These are phyloP conservation scores for Dermolepida albohirtum DNA, from an alignment of 2,888 invertebrate species.

Conservation along the genomic window DNA sequence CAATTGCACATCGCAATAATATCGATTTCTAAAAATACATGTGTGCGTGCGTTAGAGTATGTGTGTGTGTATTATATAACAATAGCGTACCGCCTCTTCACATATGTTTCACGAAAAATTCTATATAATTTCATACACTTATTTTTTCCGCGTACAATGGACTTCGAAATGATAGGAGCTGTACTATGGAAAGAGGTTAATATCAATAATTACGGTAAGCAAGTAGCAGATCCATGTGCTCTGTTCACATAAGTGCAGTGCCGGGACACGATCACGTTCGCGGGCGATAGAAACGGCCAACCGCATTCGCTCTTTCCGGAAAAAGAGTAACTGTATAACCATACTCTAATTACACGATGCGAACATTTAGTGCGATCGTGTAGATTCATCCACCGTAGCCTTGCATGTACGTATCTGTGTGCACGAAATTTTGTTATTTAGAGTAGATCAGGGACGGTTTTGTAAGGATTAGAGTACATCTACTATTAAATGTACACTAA, in stretches of 20 bases:
- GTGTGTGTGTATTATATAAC: conserved; percentile 44
- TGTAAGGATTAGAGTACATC: too few relatives aligned
- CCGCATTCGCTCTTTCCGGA: conserved; percentile 51
- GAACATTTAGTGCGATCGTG: conserved; percentile 30
- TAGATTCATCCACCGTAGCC: conserved; percentile 16
- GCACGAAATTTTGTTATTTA: too few relatives aligned
- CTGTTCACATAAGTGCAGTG: conserved; percentile 62
- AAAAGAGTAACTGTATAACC: conserved; percentile 48
- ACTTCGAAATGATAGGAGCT: conserved; percentile 64
- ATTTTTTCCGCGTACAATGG: conserved; percentile 65
- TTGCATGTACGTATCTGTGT: too few relatives aligned
- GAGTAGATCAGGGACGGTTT: too few relatives aligned
- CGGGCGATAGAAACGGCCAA: conserved; percentile 46
- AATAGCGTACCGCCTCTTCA: conserved; percentile 53
- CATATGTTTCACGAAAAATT: conserved; percentile 65
- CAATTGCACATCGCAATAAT: too few relatives aligned
- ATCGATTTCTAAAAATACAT: too few relatives aligned
- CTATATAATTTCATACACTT: conserved; percentile 64
- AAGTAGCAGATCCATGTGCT: conserved; percentile 65
- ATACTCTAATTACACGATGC: conserved; percentile 52
- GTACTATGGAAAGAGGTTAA: conserved; percentile 57
- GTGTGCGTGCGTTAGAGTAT: not conserved
- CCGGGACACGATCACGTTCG: conserved; percentile 52
- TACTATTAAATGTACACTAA: too few relatives aligned
- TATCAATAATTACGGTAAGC: conserved; percentile 65